Evolutionary conservation across 2,113 vertebrate genomes (phyloP).

Genomic region (Pao palembangensis): DNA sequence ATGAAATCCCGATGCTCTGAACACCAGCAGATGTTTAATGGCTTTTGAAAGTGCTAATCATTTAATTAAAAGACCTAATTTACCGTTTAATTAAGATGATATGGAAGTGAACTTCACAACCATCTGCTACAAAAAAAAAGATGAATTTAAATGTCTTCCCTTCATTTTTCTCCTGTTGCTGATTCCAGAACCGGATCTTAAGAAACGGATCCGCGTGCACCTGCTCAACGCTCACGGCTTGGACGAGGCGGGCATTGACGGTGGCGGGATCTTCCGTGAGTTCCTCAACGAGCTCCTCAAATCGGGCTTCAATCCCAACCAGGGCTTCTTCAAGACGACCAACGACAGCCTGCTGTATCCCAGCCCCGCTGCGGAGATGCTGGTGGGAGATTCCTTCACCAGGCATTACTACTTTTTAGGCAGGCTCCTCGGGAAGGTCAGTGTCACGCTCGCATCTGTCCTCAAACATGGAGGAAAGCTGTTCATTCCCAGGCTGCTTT

Average conservation of each 20-base stretch:
- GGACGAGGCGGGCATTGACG: constrained; percentile 97
- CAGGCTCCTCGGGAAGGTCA: constrained; percentile 97
- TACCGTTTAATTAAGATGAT: background rate
- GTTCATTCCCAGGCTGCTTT: background rate
- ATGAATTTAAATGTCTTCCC: background rate
- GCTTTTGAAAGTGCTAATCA: too few relatives aligned
- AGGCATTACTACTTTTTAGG: constrained; percentile 97
- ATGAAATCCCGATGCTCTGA: too few relatives aligned
- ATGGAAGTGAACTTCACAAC: background rate
- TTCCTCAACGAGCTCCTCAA: constrained; percentile 97
- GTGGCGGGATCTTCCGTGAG: constrained; percentile 96
- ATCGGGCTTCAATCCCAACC: constrained; percentile 96
- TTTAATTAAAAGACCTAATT: background rate
- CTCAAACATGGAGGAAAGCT: background rate
- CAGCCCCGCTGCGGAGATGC: constrained; percentile 91
- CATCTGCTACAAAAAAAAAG: background rate
- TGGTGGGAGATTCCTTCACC: constrained; percentile 89
- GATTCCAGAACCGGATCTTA: constrained; percentile 87
- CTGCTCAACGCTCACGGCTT: constrained; percentile 93
- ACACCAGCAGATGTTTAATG: too few relatives aligned
- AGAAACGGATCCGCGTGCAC: constrained; percentile 93
- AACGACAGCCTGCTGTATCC: constrained; percentile 95
- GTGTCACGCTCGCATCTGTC: background rate
- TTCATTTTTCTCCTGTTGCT: background rate
- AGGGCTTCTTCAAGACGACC: constrained; percentile 95